These are phyloP conservation scores for Meganola albula DNA, from an alignment of 2,888 invertebrate genomes.

Conservation along the genomic window DNA sequence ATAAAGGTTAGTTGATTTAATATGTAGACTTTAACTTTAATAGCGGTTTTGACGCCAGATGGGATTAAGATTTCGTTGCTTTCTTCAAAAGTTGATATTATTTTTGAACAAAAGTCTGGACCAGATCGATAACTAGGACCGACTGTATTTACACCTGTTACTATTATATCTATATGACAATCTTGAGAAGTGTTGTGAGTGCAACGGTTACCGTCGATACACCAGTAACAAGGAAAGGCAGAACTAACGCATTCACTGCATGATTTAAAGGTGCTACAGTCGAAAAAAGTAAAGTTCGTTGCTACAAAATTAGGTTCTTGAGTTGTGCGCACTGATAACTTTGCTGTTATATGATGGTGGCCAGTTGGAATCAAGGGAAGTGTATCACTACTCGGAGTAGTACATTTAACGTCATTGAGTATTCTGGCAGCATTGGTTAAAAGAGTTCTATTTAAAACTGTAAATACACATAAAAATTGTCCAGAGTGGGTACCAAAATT, in stretches of 20 bases:
- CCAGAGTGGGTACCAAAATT: conserved; percentile 95
- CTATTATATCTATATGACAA: conserved; percentile 94
- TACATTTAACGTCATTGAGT: conserved; percentile 94
- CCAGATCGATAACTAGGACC: conserved; percentile 96
- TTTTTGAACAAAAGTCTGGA: conserved; percentile 95
- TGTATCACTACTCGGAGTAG: conserved; percentile 95
- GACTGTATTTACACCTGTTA: conserved; percentile 93
- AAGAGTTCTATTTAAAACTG: conserved; percentile 91
- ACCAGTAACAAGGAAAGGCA: conserved; percentile 99
- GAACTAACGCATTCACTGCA: conserved; percentile 98
- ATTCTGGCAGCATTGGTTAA: conserved; percentile 94
- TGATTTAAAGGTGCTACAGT: conserved; percentile 97
- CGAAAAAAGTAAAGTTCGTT: conserved; percentile 98
- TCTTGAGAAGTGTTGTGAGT: conserved; percentile 97
- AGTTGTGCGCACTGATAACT: conserved; percentile 93
- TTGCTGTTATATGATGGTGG: conserved; percentile 96
- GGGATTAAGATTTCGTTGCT: conserved; percentile 94
- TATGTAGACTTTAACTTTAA: conserved; percentile 95
- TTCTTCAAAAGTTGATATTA: conserved; percentile 91
- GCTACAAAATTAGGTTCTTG: conserved; percentile 96
- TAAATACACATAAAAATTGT: conserved; percentile 95
- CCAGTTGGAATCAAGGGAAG: conserved; percentile 95
- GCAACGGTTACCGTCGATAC: conserved; percentile 96
- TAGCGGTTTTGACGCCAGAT: conserved; percentile 92
- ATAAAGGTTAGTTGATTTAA: conserved; percentile 97